Conservation (phyloP, 2,888 invertebrate genomes). For the Oligia fasciuncula region DNA sequence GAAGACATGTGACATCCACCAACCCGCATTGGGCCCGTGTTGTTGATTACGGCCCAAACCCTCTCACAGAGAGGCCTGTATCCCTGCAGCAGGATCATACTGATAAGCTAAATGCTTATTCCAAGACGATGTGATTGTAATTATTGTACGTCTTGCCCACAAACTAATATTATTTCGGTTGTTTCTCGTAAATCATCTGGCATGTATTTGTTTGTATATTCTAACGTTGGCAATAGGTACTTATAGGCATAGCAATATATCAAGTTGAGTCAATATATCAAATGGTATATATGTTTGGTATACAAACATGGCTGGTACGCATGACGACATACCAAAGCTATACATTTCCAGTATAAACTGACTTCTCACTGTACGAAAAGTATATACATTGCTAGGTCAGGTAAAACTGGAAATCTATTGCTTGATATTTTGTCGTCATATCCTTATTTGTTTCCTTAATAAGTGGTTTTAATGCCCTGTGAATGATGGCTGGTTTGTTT, state of each 20-base stretch:
- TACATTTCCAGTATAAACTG: neutral
- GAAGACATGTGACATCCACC: neutral
- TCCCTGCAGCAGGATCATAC: neutral
- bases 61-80: neutral
- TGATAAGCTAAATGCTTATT: neutral
- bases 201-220: slow-evolving; percentile 30
- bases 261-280: slow-evolving; percentile 52
- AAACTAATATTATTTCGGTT: slow-evolving; percentile 9
- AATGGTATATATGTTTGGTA: slow-evolving; percentile 30
- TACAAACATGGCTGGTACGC: slow-evolving; percentile 22
- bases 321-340: neutral
- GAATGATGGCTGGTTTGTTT: slow-evolving; percentile 9
- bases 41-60: neutral
- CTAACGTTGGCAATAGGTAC: slow-evolving; percentile 14
- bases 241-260: slow-evolving; percentile 29
- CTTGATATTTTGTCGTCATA: neutral
- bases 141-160: neutral
- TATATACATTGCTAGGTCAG: neutral
- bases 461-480: slow-evolving; percentile 3
- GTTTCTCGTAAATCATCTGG: slow-evolving; percentile 28
- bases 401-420: neutral
- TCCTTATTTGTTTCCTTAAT: slow-evolving; percentile 17
- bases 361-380: neutral
- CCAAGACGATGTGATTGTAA: neutral
- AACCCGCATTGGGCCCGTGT: neutral